Percentiles rank a stretch among this genome's conserved stretches.
phyloP scores from a whole-genome alignment of 2,888 invertebrate species.

The Cloeon dipterum region DNA sequence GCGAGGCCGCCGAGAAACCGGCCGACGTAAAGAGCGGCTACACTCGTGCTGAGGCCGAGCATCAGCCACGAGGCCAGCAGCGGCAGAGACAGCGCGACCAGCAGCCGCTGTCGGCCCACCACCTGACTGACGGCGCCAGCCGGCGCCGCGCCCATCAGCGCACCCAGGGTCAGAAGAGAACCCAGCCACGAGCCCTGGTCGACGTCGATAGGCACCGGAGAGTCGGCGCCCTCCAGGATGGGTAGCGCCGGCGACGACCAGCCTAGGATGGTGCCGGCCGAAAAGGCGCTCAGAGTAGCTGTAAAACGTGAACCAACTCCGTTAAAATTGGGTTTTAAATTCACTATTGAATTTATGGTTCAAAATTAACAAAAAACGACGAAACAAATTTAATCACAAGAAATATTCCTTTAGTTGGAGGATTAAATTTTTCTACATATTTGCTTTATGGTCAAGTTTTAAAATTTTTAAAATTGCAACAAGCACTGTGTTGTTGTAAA shows the following conservation, averaged over 20 bases:
- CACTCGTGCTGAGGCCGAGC: conserved; percentile 22
- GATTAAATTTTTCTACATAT: no score
- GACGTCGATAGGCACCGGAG: conserved; percentile 7
- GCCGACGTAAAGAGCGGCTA: conserved; percentile 19
- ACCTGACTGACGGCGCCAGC: conserved; percentile 27
- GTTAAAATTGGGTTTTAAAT: background rate
- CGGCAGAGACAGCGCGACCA: conserved; percentile 27
- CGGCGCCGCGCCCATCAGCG: conserved; percentile 23
- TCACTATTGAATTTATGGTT: no score
- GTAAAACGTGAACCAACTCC: conserved; percentile 9
- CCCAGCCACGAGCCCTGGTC: conserved; percentile 29
- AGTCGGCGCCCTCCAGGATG: conserved; percentile 9
- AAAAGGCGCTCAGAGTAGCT: conserved; percentile 33
- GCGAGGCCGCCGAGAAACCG: conserved; percentile 36
- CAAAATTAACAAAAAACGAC: no score
- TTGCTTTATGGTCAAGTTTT: no score
- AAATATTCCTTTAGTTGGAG: no score
- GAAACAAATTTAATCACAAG: no score
- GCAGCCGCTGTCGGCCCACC: conserved; percentile 26
- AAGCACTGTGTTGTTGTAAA: no score
- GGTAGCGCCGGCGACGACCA: conserved; percentile 33
- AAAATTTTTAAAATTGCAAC: no score
- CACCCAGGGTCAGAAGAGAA: conserved; percentile 27
- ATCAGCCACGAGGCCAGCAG: conserved; percentile 29
- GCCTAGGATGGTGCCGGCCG: conserved; percentile 28